phyloP scores from a whole-genome alignment of 1,140 invertebrate genomes.

The Potamilus streckersoni region DNA sequence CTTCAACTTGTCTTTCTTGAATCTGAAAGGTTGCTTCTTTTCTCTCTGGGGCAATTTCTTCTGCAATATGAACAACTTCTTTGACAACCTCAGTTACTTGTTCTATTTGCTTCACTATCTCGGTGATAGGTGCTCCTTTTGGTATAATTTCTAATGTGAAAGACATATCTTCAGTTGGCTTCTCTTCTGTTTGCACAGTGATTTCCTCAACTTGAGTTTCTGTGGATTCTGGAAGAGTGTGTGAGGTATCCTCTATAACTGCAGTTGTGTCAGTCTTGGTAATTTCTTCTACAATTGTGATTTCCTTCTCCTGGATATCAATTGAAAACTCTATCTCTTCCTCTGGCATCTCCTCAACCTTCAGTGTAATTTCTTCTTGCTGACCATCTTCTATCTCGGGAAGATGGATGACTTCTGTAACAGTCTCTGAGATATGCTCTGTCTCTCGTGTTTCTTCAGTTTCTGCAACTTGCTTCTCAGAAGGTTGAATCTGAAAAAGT shows the following conservation, averaged over 20 bases:
- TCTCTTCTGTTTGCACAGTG: slow-evolving; percentile 46
- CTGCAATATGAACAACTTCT: slow-evolving; percentile 9
- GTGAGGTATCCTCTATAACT: slow-evolving; percentile 12
- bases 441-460: slow-evolving; percentile 26
- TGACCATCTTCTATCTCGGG: slow-evolving; percentile 33
- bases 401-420: slow-evolving; percentile 19
- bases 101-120: no score
- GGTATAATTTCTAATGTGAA: no score
- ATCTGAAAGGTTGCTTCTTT: slow-evolving; percentile 50
- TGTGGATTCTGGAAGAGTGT: slow-evolving; percentile 16
- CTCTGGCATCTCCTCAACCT: slow-evolving; percentile 31
- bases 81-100: no score
- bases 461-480: slow-evolving; percentile 26
- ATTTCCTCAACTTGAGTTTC: slow-evolving; percentile 45
- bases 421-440: slow-evolving; percentile 28
- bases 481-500: slow-evolving; percentile 41
- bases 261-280: slow-evolving; percentile 26
- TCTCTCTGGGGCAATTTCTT: slow-evolving; percentile 29
- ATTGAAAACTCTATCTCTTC: slow-evolving; percentile 35
- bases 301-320: slow-evolving; percentile 15
- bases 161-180: slow-evolving; percentile 19
- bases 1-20: slow-evolving; percentile 30
- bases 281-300: slow-evolving; percentile 19
- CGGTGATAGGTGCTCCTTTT: no score
- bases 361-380: slow-evolving; percentile 24